A percentile compares a stretch with the other conserved stretches of the same genome.
Conservation (phyloP, 1,140 invertebrate genomes). For the Thaumatotibia leucotreta region DNA sequence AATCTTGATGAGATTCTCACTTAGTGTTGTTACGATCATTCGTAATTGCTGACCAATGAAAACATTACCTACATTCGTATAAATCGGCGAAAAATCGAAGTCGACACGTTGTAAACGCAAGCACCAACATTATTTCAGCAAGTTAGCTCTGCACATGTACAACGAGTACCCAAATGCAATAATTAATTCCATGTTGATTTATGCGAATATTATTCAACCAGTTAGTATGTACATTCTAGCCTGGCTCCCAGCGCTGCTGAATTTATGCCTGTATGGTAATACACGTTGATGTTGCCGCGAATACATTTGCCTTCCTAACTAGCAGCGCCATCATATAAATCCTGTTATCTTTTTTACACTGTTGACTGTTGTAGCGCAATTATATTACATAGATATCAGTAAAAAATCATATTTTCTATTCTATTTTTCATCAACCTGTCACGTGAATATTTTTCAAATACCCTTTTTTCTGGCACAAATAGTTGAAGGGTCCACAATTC, state of each 20-base stretch:
- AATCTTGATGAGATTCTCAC: no score
- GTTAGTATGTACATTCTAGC: conserved; percentile 8
- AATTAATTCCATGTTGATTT: conserved; percentile 12
- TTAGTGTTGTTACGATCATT: no score
- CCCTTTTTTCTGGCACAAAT: no score
- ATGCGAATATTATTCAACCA: conserved; percentile 11
- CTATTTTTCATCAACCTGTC: no score
- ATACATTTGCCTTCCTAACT: conserved; percentile 8
- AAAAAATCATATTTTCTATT: no score
- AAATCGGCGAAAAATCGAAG: no score
- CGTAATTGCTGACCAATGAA: no score
- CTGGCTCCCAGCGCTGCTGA: background rate
- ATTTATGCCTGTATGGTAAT: conserved; percentile 13
- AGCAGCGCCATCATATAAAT: conserved; percentile 8
- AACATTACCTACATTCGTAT: no score
- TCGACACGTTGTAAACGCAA: no score
- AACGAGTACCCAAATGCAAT: background rate
- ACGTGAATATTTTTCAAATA: no score
- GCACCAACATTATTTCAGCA: background rate
- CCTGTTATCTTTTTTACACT: conserved; percentile 5
- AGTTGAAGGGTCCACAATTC: no score
- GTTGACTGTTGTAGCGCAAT: background rate
- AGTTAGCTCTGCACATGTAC: background rate
- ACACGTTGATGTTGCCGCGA: conserved; percentile 1
- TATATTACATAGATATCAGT: no score